phyloP scores from a whole-genome alignment of 64 coral and sea anemone genomes.

The Stichodactyla helianthus region DNA sequence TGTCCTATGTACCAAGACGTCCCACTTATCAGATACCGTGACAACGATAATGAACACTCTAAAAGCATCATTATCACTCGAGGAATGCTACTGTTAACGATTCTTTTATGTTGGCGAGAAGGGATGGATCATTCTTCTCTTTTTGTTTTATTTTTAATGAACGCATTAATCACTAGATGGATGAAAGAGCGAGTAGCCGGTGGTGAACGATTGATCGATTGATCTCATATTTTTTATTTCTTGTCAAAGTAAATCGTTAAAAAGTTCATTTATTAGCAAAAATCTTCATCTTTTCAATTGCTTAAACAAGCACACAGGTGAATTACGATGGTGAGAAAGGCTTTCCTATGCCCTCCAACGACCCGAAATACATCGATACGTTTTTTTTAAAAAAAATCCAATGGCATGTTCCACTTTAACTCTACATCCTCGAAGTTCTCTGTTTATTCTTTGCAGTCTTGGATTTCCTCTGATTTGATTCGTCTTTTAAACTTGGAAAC shows the following conservation, averaged over 20 bases:
- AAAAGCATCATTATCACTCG: not conserved
- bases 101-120: not conserved
- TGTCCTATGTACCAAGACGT: not conserved
- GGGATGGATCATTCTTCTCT: no score
- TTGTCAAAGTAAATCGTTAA: not conserved
- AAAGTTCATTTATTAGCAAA: not conserved
- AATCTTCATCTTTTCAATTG: not conserved
- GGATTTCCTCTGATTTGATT: not conserved
- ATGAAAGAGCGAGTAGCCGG: not conserved
- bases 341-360: not conserved
- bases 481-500: not conserved
- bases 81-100: not conserved
- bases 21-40: not conserved
- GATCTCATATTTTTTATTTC: no score
- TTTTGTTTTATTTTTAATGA: no score
- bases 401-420: constrained; percentile 8
- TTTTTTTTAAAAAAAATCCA: constrained; percentile 20
- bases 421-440: not conserved
- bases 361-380: not conserved
- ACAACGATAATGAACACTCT: not conserved
- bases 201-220: not conserved
- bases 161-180: no score
- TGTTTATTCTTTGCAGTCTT: not conserved
- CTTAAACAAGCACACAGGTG: not conserved
- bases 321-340: not conserved